phyloP scores from a whole-genome alignment of 1,140 invertebrate genomes.

The honey bee (Apis mellifera) region Amel_HAv3.1 CM009931.2:4363001-4363500 shows the following conservation, averaged over 20 bases:
- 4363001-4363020: no score
- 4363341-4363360: not conserved
- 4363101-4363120: no score
- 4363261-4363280: constrained; percentile 17
- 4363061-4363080: no score
- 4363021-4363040: no score
- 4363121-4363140: no score
- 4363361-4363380: no score
- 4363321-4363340: not conserved
- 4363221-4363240: constrained; percentile 4
- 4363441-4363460: not conserved
- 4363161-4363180: constrained; percentile 27
- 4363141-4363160: constrained; percentile 1
- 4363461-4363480: not conserved
- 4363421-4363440: not conserved
- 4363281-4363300: not conserved
- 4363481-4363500: not conserved
- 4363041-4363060: no score
- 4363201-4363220: not conserved
- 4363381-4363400: not conserved
- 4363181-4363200: constrained; percentile 10
- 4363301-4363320: not conserved
- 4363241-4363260: constrained; percentile 23
- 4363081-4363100: no score
- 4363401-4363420: not conserved